These are phyloP conservation scores for Heliconius nattereri DNA, from an alignment of 1,140 invertebrate genomes.

Conservation along the genomic window DNA sequence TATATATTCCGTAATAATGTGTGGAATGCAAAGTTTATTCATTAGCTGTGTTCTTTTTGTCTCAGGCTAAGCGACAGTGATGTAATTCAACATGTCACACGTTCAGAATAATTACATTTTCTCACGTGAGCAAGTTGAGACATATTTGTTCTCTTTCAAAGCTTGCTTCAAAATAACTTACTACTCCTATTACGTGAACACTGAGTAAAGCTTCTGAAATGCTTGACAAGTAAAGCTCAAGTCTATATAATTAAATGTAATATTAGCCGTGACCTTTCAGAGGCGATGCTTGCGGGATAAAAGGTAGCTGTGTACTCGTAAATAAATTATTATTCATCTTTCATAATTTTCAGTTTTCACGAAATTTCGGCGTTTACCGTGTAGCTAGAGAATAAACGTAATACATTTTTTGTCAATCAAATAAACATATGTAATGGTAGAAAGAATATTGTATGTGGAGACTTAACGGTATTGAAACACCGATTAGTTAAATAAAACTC, in stretches of 20 bases:
- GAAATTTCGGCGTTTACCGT: neutral
- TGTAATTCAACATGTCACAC: neutral
- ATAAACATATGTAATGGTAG: too few relatives aligned
- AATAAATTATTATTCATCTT: neutral
- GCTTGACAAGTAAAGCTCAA: neutral
- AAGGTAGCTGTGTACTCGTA: neutral
- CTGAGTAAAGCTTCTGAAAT: constrained; percentile 8
- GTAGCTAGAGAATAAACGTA: neutral
- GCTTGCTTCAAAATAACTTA: neutral
- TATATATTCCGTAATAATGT: neutral
- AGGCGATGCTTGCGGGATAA: neutral
- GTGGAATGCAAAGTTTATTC: neutral
- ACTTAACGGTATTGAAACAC: too few relatives aligned
- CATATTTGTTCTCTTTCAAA: constrained; percentile 9
- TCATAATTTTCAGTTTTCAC: neutral
- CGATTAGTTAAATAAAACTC: too few relatives aligned
- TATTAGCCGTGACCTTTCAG: neutral
- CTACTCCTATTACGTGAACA: neutral
- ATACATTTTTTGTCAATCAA: too few relatives aligned
- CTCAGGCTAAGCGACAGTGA: neutral
- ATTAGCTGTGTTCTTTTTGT: neutral
- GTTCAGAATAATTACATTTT: neutral
- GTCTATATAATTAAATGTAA: constrained; percentile 15
- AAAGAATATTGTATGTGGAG: too few relatives aligned
- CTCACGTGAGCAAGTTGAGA: neutral